Evolutionary conservation across 2,888 invertebrate genomes (phyloP), one percentile per base, ranked within the genome.

Genomic region (Ormyrus rosae): DNA sequence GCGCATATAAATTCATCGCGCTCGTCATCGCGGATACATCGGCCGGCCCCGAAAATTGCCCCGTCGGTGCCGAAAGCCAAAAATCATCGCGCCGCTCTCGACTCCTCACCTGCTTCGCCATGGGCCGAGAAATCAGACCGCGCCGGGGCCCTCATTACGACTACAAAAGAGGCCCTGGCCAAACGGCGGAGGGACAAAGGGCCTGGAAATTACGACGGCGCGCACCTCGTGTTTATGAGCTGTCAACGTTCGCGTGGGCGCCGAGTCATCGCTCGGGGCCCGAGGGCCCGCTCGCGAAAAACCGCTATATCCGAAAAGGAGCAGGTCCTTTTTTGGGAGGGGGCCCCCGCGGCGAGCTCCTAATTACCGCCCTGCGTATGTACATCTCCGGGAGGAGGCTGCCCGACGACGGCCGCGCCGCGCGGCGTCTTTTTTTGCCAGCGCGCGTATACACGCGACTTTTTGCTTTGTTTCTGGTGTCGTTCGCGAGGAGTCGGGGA

Each of bases 351-450:
- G 81, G 85, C 84, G 83, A 84, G 83, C 83, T 84, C 86, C 86
- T 87, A 86, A 87, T 87, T 87, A 86, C 85, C 86, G 84, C 83
- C 81, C 83, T 83, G 82, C 65, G 34, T 34, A 4, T 34, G 3
- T 34, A 34, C 3, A 4, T 34, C 34, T 34, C 34, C 34, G 34
- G 0, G 34, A 34, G 34, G 34, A 34, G 34, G 60, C 71, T 58
- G 78, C 81, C 82, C 34, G 34, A 34, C 4, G 34, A 19, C 1
- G 13, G 13, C 13, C 13, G 13, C 13, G 13, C 13, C 13, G 0
- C 13, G 13, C 19, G 19, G 19, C 19, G 19, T 2, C 1, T 19
- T 19, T 19, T 19, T 19, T 19, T 19, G 19, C 19, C 19, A 1
- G 19, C 19, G 19, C 19, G 19, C 19, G 19, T 1, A 1, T 19